A percentile compares a stretch with the other conserved stretches of the same genome.
phyloP scores from a whole-genome alignment of 1,140 invertebrate species.

The Danaus plexippus region DNA sequence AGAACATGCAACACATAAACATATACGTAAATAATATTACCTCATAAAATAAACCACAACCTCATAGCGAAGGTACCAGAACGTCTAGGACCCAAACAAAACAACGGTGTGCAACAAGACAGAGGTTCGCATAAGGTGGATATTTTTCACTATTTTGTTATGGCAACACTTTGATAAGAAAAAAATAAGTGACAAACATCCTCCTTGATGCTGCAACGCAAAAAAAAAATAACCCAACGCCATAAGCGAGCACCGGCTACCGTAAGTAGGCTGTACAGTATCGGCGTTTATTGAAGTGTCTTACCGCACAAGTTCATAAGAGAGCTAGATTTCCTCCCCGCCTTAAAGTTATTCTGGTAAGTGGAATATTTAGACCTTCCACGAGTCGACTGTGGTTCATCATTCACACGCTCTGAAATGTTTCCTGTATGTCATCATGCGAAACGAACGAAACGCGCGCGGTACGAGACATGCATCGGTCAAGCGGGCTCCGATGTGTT shows the following conservation, averaged over 20 bases:
- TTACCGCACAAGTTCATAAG: slow-evolving; percentile 96
- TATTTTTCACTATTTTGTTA: slow-evolving; percentile 8
- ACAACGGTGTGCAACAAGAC: slow-evolving; percentile 49
- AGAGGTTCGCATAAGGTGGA: slow-evolving; percentile 29
- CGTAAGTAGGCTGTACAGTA: slow-evolving; percentile 48
- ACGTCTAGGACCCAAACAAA: slow-evolving; percentile 44
- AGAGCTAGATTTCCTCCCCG: slow-evolving; percentile 90
- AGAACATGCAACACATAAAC: slow-evolving; percentile 35
- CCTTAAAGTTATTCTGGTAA: slow-evolving; percentile 85
- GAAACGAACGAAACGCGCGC: slow-evolving; percentile 22
- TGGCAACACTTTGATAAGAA: neutral
- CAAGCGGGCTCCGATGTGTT: slow-evolving; percentile 20
- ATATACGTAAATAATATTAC: slow-evolving; percentile 25
- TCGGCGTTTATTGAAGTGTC: slow-evolving; percentile 64
- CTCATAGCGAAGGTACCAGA: slow-evolving; percentile 27
- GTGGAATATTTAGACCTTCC: slow-evolving; percentile 86
- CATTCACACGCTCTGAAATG: slow-evolving; percentile 75
- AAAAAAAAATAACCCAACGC: slow-evolving; percentile 48
- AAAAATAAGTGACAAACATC: slow-evolving; percentile 9
- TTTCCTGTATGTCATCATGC: slow-evolving; percentile 52
- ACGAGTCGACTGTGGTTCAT: slow-evolving; percentile 81
- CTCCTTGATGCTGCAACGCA: slow-evolving; percentile 40
- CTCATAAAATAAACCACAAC: slow-evolving; percentile 38
- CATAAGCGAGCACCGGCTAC: slow-evolving; percentile 39
- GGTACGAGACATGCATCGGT: slow-evolving; percentile 9